Conservation (phyloP, 2,113 vertebrate species). For the Lichenostomus cassidix region DNA sequence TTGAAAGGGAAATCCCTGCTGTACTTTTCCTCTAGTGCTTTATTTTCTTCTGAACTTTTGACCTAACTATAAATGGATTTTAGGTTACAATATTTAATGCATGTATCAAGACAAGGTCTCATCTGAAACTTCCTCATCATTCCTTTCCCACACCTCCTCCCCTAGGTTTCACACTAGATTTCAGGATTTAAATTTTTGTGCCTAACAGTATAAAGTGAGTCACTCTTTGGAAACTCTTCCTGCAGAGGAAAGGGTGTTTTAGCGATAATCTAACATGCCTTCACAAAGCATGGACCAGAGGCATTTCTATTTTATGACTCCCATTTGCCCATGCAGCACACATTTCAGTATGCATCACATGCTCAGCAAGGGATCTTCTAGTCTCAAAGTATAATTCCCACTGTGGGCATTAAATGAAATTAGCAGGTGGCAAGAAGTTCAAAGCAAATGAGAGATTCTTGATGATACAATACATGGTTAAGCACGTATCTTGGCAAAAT, state of each 20-base stretch:
- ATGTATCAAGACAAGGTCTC: not conserved
- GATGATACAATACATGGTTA: not conserved
- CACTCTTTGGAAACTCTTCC: not conserved
- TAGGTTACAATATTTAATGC: not conserved
- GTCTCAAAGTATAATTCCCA: not conserved
- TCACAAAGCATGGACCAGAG: not conserved
- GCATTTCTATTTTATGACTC: not conserved
- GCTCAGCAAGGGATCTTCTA: not conserved
- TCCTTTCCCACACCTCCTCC: not conserved
- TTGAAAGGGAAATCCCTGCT: not conserved
- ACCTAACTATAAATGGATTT: slow-evolving; percentile 1
- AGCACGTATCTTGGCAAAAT: not conserved
- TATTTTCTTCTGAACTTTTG: slow-evolving; percentile 8
- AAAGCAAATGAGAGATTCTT: not conserved
- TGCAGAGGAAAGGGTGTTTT: not conserved
- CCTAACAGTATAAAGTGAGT: not conserved
- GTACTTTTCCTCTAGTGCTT: not conserved
- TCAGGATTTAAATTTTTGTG: not conserved
- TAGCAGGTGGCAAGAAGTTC: not conserved
- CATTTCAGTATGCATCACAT: not conserved
- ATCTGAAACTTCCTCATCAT: not conserved
- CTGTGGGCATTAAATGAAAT: not conserved
- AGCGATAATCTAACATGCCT: not conserved
- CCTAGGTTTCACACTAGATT: not conserved
- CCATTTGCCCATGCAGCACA: not conserved